Evolutionary conservation across 2,113 vertebrate genomes (phyloP), one percentile per base, ranked within the genome.

Genomic region (Colaptes auratus): DNA sequence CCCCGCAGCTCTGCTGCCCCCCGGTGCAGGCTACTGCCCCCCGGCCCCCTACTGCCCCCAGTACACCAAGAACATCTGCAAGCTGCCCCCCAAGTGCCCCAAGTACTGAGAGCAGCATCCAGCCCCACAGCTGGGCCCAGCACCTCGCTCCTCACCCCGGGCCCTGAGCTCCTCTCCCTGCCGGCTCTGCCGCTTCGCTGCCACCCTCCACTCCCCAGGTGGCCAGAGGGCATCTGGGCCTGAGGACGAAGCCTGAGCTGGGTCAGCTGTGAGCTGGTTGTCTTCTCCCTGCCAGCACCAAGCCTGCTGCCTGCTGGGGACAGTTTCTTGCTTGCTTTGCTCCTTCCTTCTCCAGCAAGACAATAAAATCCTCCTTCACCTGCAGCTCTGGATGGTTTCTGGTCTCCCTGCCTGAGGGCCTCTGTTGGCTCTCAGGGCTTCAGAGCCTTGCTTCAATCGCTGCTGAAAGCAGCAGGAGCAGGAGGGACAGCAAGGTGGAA

Each of bases 101-200:
- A 96, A 93, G 19, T 95, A 65, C 15, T 91, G 63, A 64, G 8
- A 55, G 27, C 31, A 55, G 50, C 11, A 78, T 67, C 42, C 0
- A 0, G 5, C 10, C n/a, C 15, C 0, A 0, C 23, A 10, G 6
- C 2, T 3, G 23, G 60, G 83, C 6, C 35, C 42, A 1, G 12
- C 1, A 0, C 12, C 11, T 52, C 1, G 0, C 15, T 69, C 25
- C 55, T 66, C 3, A 0, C 16, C 55, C 12, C 0, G 25, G 25
- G 18, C 30, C 44, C 71, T 4, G 1, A 20, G 21, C 15, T 80
- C 5, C 0, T 21, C 70, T 27, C 31, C 3, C 25, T 6, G 8
- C 9, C 19, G 6, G 7, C 46, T 16, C 1, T 12, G 23, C 7
- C 1, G 0, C 36, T 42, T 14, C n/a, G n/a, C n/a, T n/a, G n/a